Evolutionary conservation across 2,888 invertebrate genomes (phyloP), one percentile per base, ranked within the genome.

Genomic region (Xestobium rufovillosum): DNA sequence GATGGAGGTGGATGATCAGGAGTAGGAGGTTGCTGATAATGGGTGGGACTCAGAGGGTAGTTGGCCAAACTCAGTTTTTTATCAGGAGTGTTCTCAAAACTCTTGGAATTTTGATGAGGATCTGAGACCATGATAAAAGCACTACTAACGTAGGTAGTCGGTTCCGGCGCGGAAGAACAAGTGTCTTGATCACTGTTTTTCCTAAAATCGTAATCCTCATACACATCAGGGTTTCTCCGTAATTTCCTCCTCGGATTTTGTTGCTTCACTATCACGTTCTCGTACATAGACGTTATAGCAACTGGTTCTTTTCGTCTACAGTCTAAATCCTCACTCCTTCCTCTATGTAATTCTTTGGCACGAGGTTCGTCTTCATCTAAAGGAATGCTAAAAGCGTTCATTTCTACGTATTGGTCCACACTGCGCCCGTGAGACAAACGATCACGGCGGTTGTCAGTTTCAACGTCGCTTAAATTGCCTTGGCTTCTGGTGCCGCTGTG

Each of bases 1-100:
- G 89, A 83, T 0, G 94, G 94, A 2, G 94, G 92, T 3, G 92
- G 91, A 67, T 91, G 91, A 52, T 92, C 91, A 0, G 92, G 92
- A 8, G 92, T 94, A 6, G 92, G 89, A 8, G 92, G 91, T 65
- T 92, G 91, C 34, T 80, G 76, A 56, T 91, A 91, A 60, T 89
- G 86, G 31, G 89, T 87, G 12, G 92, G 92, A 50, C 89, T 90
- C 51, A 86, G 69, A 0, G 92, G 92, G 52, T 73, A 59, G 61
- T 66, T 49, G 19, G 46, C 43, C 16, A 41, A 43, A 29, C 38
- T 46, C 14, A 47, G 36, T n/a, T 44, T 41, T 31, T 40, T 53
- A n/a, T 25, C n/a, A 14, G 29, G 76, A 75, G 39, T 43, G 43
- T 42, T 28, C 23, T 40, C 31, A 8, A 32, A 29, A 8, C 44